These are phyloP conservation scores for Camelus dromedarius DNA, from an alignment of 2,113 vertebrate species.

Conservation along the genomic window DNA sequence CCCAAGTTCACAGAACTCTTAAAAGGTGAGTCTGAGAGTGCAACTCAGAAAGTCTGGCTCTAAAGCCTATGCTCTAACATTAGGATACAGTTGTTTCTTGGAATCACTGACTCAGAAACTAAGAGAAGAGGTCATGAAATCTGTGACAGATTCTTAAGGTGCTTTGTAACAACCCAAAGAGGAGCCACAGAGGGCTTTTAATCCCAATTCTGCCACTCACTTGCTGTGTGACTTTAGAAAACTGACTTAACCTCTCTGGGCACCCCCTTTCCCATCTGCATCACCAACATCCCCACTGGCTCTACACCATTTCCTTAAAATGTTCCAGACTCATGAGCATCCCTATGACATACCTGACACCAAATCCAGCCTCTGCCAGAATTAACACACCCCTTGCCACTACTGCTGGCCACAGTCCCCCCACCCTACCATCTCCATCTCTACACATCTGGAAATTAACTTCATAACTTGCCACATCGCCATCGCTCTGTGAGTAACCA, in stretches of 20 bases:
- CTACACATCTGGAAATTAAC: constrained; percentile 74
- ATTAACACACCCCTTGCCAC: neutral
- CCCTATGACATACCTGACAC: neutral
- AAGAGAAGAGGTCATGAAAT: neutral
- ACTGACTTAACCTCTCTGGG: constrained; percentile 30
- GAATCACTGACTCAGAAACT: neutral
- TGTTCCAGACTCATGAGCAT: too few relatives aligned
- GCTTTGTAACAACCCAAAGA: neutral
- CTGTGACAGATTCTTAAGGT: neutral
- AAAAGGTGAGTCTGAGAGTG: neutral
- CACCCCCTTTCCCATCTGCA: neutral
- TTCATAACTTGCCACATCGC: neutral
- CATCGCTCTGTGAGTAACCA: neutral
- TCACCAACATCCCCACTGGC: neutral
- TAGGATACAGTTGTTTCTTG: rapidly evolving
- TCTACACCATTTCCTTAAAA: neutral
- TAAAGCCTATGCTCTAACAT: neutral
- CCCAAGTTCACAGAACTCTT: neutral
- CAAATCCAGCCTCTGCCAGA: neutral
- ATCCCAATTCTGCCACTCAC: neutral
- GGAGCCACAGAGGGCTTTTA: neutral
- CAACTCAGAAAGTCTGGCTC: neutral
- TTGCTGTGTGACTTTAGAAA: constrained; percentile 29
- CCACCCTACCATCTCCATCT: neutral
- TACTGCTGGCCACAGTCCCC: rapidly evolving